Percentiles rank a stretch among this genome's conserved stretches.
Conservation (phyloP, 2,113 vertebrate species). For the Protobothrops mucrosquamatus region DNA sequence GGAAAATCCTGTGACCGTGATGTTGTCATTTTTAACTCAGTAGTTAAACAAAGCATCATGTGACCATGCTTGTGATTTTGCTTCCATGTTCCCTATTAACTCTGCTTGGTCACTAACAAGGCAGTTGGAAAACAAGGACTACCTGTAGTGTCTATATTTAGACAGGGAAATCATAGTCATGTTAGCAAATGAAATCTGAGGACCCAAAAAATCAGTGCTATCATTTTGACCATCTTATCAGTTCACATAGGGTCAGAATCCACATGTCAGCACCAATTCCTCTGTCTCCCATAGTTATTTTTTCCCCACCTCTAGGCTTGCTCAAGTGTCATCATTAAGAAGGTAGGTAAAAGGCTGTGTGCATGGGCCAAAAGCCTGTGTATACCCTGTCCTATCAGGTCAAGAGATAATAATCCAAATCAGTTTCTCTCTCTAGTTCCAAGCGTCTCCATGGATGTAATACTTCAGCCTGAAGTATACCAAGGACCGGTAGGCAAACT, state of each 20-base stretch:
- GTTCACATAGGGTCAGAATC: not conserved
- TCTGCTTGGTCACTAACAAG: not conserved
- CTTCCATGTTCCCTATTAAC: not conserved
- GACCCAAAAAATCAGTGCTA: not conserved
- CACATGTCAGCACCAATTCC: not conserved
- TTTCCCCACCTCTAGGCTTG: not conserved
- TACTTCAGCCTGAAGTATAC: not conserved
- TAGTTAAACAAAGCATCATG: not conserved
- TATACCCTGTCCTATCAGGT: not conserved
- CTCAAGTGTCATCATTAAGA: not conserved
- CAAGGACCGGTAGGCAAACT: not conserved
- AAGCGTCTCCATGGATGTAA: not conserved
- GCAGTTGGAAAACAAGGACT: not conserved
- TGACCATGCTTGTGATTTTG: not conserved
- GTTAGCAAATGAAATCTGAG: not conserved
- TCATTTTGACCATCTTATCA: not conserved
- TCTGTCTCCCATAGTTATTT: not conserved
- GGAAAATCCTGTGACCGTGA: not conserved
- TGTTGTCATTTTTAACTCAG: not conserved
- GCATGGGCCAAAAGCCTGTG: not conserved
- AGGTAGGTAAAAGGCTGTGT: not conserved
- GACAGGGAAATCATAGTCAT: not conserved
- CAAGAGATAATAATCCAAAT: not conserved
- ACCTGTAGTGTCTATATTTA: not conserved
- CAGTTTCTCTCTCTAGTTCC: rapidly evolving